A percentile compares a stretch with the other conserved stretches of the same genome.
phyloP scores from a whole-genome alignment of 2,888 invertebrate genomes.

The Aporophyla nigra region DNA sequence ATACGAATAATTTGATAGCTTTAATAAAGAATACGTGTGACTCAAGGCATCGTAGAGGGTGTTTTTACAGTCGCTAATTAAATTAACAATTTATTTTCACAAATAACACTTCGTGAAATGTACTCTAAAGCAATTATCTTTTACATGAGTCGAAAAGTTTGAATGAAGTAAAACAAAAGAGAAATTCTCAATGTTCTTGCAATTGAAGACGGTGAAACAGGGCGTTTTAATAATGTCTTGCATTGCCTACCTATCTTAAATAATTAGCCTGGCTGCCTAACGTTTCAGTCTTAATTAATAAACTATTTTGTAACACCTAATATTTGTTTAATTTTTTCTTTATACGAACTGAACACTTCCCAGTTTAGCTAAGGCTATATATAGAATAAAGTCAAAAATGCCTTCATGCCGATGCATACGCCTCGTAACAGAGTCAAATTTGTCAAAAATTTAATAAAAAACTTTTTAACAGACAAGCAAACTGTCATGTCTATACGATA shows the following conservation, averaged over 20 bases:
- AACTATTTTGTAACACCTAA: conserved; percentile 2
- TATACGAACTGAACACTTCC: neutral
- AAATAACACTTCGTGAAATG: neutral
- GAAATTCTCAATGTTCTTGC: conserved; percentile 12
- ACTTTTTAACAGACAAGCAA: neutral
- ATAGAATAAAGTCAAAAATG: neutral
- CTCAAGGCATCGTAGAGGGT: neutral
- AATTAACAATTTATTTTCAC: no score
- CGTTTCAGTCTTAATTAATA: conserved; percentile 13
- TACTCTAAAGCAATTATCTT: conserved; percentile 18
- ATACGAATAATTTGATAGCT: neutral
- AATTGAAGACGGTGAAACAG: conserved; percentile 23
- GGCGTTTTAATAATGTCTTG: conserved; percentile 53
- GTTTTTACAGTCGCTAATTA: neutral
- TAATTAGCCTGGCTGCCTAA: conserved; percentile 33
- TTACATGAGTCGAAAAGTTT: conserved; percentile 14
- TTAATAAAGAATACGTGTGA: no score
- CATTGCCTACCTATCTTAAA: conserved; percentile 29
- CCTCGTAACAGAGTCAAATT: neutral
- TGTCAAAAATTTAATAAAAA: neutral
- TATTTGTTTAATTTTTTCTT: neutral
- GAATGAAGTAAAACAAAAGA: conserved; percentile 29
- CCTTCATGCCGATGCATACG: neutral
- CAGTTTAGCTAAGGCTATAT: no score
- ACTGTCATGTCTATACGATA: no score